These are phyloP conservation scores for Fabriciana adippe DNA, from an alignment of 2,888 invertebrate species.

Conservation along the genomic window DNA sequence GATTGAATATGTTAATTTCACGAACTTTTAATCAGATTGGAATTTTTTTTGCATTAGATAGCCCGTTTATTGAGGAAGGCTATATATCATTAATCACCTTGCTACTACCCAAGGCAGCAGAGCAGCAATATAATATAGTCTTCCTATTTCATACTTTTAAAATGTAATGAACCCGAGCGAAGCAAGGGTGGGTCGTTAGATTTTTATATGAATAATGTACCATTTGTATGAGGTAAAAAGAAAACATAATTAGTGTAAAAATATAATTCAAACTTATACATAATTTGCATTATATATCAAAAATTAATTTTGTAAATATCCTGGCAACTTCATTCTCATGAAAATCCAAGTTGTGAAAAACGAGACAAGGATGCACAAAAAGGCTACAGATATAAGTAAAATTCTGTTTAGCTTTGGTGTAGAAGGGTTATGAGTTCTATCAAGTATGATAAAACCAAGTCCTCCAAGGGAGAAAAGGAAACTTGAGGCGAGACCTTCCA, in stretches of 20 bases:
- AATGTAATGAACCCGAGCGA: too few species aligned
- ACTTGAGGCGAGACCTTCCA: conserved; percentile 99
- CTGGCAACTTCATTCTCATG: conserved; percentile 99
- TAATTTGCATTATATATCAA: conserved; percentile 29
- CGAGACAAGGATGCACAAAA: conserved; percentile 94
- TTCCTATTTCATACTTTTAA: too few species aligned
- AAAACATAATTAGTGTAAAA: conserved; percentile 24
- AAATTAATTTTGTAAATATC: conserved; percentile 85
- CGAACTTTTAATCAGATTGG: too few species aligned
- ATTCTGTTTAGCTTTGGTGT: conserved; percentile 95
- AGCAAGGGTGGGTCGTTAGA: too few species aligned
- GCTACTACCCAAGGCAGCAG: too few species aligned
- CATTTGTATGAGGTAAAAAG: conserved; percentile 3
- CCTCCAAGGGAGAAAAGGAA: conserved; percentile 98
- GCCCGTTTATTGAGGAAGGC: too few species aligned
- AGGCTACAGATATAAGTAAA: conserved; percentile 94
- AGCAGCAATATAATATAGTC: too few species aligned
- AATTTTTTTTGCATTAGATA: too few species aligned
- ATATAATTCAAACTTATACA: conserved; percentile 36
- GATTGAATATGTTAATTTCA: too few species aligned
- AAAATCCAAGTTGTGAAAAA: conserved; percentile 98
- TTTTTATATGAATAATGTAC: not conserved
- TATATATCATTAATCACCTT: too few species aligned
- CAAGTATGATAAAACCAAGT: conserved; percentile 97
- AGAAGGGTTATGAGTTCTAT: conserved; percentile 95